Percentiles rank a stretch among this genome's conserved stretches.
Evolutionary conservation across 2,888 invertebrate species (phyloP).

Genomic region (Tetragonisca angustula): DNA sequence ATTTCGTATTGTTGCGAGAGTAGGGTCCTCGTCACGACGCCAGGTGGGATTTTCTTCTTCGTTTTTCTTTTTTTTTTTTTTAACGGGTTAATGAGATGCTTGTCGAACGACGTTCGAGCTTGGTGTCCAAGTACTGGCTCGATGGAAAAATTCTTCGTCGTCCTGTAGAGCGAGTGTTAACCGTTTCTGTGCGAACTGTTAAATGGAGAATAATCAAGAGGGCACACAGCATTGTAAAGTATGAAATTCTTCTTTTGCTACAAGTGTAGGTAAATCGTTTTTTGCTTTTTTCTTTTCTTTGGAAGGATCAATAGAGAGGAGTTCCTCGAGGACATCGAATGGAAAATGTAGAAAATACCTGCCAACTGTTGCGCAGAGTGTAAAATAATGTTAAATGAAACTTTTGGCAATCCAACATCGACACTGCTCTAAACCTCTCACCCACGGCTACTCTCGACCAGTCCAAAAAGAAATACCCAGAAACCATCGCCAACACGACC

Average conservation of each 20-base stretch:
- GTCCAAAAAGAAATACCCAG: neutral
- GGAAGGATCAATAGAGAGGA: too few relatives aligned
- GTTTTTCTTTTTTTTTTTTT: neutral
- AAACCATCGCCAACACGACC: neutral
- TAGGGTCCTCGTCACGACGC: neutral
- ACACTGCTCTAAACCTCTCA: neutral
- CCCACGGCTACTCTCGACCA: neutral
- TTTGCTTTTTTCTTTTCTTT: too few relatives aligned
- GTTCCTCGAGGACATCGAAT: too few relatives aligned
- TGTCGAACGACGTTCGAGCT: neutral
- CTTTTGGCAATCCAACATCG: too few relatives aligned
- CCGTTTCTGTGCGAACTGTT: neutral
- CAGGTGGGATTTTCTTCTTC: too few relatives aligned
- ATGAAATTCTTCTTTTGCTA: too few relatives aligned
- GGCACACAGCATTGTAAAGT: too few relatives aligned
- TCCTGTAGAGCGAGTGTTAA: neutral
- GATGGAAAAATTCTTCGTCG: neutral
- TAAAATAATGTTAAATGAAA: too few relatives aligned
- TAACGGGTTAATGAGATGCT: neutral
- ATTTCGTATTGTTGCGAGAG: slow-evolving; percentile 39
- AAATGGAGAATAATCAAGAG: too few relatives aligned
- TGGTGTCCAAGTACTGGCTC: neutral
- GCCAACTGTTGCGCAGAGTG: too few relatives aligned
- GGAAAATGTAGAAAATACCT: too few relatives aligned
- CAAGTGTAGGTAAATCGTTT: too few relatives aligned